phyloP scores from a whole-genome alignment of 2,797 vertebrate species.

The Myripristis jacobus region DNA sequence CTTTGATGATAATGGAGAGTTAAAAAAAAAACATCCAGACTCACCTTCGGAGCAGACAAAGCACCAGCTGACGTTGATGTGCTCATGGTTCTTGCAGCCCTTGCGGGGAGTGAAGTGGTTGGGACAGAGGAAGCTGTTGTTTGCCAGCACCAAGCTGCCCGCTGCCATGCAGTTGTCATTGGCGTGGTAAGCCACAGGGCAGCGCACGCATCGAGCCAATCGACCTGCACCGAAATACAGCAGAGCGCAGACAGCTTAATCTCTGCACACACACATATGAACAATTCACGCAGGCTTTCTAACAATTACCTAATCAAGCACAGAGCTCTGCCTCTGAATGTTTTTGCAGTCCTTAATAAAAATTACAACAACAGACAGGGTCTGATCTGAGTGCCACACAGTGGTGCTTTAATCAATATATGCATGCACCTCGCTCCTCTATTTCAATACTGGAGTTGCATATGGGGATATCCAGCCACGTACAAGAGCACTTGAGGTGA shows the following conservation, averaged over 20 bases:
- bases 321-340: no score
- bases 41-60: conserved; percentile 98
- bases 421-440: no score
- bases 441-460: no score
- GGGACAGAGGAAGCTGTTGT: conserved; percentile 98
- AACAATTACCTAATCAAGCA: not conserved
- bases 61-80: conserved; percentile 99
- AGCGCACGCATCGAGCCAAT: conserved; percentile 95
- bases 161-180: conserved; percentile 97
- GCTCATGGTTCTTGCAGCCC: conserved; percentile 97
- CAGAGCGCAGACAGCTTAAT: not conserved
- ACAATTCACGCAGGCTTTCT: not conserved
- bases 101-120: conserved; percentile 96
- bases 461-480: no score
- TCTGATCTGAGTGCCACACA: no score
- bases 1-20: not conserved
- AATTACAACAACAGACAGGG: no score
- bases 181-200: conserved; percentile 96
- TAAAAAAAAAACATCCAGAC: conserved; percentile 4
- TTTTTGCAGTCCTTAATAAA: no score
- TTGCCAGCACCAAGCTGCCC: conserved; percentile 93
- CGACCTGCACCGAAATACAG: conserved; percentile 84
- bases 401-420: no score
- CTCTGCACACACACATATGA: not conserved
- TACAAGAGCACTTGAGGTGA: no score